A percentile compares a stretch with the other conserved stretches of the same genome.
phyloP scores from a whole-genome alignment of 2,888 invertebrate genomes.

The Helleia helle region DNA sequence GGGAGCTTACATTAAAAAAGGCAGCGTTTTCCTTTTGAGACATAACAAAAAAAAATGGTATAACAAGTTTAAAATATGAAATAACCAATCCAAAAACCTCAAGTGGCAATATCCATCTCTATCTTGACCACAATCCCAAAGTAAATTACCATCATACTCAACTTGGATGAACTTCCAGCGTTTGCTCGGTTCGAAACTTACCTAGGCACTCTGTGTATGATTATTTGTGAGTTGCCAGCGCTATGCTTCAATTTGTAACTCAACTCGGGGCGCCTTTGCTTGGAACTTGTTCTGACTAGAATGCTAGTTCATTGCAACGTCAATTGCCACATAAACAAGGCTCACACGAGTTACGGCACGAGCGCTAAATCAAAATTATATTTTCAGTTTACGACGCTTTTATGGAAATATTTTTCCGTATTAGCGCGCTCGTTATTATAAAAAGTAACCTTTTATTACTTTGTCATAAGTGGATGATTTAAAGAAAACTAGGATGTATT shows the following conservation, averaged over 20 bases:
- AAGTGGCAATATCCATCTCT: conserved; percentile 22
- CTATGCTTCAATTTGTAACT: conserved; percentile 57
- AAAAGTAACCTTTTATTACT: too few species aligned
- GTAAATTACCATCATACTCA: conserved; percentile 45
- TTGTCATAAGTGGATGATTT: too few species aligned
- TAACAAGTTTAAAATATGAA: too few species aligned
- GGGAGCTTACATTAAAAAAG: too few species aligned
- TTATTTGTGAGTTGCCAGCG: conserved; percentile 53
- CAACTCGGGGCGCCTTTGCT: conserved; percentile 49
- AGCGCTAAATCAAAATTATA: not conserved
- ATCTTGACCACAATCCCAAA: conserved; percentile 43
- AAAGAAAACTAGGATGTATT: too few species aligned
- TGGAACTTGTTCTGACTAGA: conserved; percentile 44
- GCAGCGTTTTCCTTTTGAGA: too few species aligned
- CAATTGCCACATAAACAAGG: conserved; percentile 59
- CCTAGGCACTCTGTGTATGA: conserved; percentile 52
- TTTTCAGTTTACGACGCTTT: not conserved
- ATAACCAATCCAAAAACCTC: too few species aligned
- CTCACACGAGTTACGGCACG: not conserved
- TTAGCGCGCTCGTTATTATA: too few species aligned
- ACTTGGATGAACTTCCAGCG: conserved; percentile 40
- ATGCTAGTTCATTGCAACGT: conserved; percentile 50
- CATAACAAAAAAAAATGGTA: too few species aligned
- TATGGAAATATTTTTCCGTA: too few species aligned
- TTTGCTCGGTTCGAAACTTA: conserved; percentile 34